Evolutionary conservation across 64 coral and sea anemone genomes (phyloP).

Genomic region (Pocillopora verrucosa): DNA sequence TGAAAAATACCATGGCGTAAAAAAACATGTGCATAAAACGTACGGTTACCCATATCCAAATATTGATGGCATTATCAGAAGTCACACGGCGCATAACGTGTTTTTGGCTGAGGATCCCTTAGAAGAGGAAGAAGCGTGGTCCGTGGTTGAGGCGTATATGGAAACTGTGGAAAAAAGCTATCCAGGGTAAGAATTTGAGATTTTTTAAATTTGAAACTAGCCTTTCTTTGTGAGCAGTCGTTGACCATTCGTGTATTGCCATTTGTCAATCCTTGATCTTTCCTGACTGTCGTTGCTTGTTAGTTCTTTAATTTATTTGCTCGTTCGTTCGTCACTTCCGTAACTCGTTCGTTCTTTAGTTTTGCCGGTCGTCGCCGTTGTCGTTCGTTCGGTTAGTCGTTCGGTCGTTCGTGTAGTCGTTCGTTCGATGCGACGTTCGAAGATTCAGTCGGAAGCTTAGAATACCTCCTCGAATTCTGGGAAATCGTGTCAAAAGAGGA

Average conservation of each 20-base stretch:
- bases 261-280: too few relatives aligned
- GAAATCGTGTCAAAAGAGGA: too few relatives aligned
- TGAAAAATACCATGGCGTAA: background rate
- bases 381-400: too few relatives aligned
- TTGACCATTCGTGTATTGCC: background rate
- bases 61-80: background rate
- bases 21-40: background rate
- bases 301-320: too few relatives aligned
- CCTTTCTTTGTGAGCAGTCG: background rate
- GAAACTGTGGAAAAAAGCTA: conserved; percentile 7
- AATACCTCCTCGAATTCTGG: too few relatives aligned
- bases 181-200: conserved; percentile 26
- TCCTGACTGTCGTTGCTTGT: too few relatives aligned
- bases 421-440: too few relatives aligned
- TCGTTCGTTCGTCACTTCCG: too few relatives aligned
- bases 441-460: too few relatives aligned
- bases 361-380: too few relatives aligned
- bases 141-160: conserved; percentile 42
- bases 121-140: background rate
- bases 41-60: background rate
- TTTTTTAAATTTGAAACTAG: background rate
- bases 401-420: too few relatives aligned
- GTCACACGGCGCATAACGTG: background rate
- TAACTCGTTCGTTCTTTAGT: too few relatives aligned
- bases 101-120: background rate